Evolutionary conservation across 2,888 invertebrate genomes (phyloP).

Genomic region (Plebejus anna): DNA sequence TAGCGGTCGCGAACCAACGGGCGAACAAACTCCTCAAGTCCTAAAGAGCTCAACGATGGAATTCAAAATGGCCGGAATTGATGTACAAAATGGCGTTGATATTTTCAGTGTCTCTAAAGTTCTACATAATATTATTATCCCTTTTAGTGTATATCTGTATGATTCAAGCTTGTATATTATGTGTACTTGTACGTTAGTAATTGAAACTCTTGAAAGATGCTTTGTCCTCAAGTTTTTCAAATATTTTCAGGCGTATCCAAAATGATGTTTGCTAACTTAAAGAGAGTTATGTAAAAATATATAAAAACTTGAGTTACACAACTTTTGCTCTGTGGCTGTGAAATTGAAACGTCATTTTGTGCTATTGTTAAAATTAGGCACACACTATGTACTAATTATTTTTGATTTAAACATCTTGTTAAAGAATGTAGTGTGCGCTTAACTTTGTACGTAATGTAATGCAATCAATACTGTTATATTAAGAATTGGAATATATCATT

Average conservation of each 20-base stretch:
- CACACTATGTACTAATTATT: slow-evolving; percentile 21
- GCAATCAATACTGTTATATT: slow-evolving; percentile 16
- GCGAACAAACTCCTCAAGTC: slow-evolving; percentile 93
- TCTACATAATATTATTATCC: neutral
- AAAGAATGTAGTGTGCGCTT: slow-evolving; percentile 26
- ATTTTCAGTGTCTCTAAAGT: neutral
- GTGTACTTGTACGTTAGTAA: neutral
- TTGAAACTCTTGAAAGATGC: neutral
- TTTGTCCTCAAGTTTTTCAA: neutral
- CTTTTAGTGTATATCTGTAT: neutral
- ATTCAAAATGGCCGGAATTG: slow-evolving; percentile 28
- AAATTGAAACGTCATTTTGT: slow-evolving; percentile 34
- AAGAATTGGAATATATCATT: slow-evolving; percentile 30
- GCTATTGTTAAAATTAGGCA: slow-evolving; percentile 24
- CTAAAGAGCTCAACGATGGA: slow-evolving; percentile 48
- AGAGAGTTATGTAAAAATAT: neutral
- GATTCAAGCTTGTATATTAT: neutral
- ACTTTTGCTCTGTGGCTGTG: slow-evolving; percentile 30
- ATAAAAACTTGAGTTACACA: slow-evolving; percentile 8
- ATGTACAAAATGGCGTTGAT: slow-evolving; percentile 26
- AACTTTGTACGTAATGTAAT: slow-evolving; percentile 24
- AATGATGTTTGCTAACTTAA: neutral
- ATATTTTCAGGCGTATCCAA: neutral
- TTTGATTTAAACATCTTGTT: slow-evolving; percentile 23
- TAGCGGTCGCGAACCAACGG: slow-evolving; percentile 93